Evolutionary conservation across 2,113 vertebrate species (phyloP), one percentile per base, ranked within the genome.

Genomic region (Romanogobio albipinnatus): DNA sequence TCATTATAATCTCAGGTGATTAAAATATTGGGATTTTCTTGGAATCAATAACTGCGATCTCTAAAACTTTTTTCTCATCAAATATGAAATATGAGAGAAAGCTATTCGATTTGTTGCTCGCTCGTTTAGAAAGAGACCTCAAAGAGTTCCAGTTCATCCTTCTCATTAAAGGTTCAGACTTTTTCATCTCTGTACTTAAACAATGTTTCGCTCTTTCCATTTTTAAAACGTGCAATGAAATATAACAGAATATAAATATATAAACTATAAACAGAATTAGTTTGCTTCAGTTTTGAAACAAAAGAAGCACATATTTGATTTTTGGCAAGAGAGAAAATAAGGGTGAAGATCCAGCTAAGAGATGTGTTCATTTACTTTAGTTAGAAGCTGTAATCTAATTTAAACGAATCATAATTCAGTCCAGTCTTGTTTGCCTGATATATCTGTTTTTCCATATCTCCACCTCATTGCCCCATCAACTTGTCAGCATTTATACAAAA

Each of bases 311-410:
- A 61, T 43, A 47, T 24, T n/a, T 39, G 8, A 70, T 49, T 43
- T 84, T 29, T 3, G 39, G 49, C 14, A 15, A 45, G 24, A 71
- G 19, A 61, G 24, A 29, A 2, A 58, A 70, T 9, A 56, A 76
- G 61, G 61, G 15, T 49, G 14, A 62, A 53, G 15, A 45, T 64
- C 19, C 53, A 66, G 33, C 9, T 9, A 22, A 73, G 71, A 61
- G 77, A 78, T 36, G 1, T 19, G 33, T 45, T 74, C 3, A 83
- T 81, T 76, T 59, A 81, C 83, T 70, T 39, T 76, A 45, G 7
- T 51, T 33, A 85, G 43, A 81, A 82, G 36, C 85, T 45, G 59
- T 68, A 81, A 81, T 86, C 81, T 88, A 86, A 86, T 83, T 86
- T 85, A 74, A 88, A 76, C 81, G 56, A 66, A 85, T 85, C 79